A percentile compares a stretch with the other conserved stretches of the same genome.
These are phyloP conservation scores for Eumaeus atala DNA, from an alignment of 1,140 invertebrate genomes.

Conservation along the genomic window DNA sequence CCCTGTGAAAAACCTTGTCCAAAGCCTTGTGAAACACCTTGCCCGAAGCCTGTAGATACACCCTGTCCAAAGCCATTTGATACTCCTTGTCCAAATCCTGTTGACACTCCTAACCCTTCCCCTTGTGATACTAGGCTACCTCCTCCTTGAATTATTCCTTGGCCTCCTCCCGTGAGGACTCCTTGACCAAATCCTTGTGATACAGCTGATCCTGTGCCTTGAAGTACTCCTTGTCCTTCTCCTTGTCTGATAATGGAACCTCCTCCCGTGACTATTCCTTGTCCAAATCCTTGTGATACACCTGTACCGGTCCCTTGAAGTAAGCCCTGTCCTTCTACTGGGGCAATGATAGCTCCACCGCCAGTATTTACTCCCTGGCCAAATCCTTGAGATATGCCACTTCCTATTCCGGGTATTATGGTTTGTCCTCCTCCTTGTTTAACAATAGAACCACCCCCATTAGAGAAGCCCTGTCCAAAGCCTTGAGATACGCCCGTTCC, in stretches of 20 bases:
- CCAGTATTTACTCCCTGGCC: not conserved
- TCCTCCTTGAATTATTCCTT: slow-evolving; percentile 20
- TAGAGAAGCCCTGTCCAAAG: slow-evolving; percentile 15
- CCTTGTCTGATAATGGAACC: no score
- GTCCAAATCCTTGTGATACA: slow-evolving; percentile 18
- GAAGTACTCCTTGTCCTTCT: slow-evolving; percentile 17
- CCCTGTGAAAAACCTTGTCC: slow-evolving; percentile 15
- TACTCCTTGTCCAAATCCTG: no score
- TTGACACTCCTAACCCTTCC: slow-evolving; percentile 15
- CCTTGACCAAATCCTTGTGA: slow-evolving; percentile 15
- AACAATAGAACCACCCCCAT: slow-evolving; percentile 17
- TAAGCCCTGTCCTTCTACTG: slow-evolving; percentile 21
- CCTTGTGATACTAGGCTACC: slow-evolving; percentile 21
- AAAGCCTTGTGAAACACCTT: slow-evolving; percentile 25
- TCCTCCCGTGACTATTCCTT: slow-evolving; percentile 7
- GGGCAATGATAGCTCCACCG: not conserved
- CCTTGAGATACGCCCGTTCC: slow-evolving; percentile 15
- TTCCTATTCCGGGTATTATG: slow-evolving; percentile 21
- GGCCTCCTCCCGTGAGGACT: not conserved
- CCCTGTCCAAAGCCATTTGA: slow-evolving; percentile 5
- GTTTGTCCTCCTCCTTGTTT: slow-evolving; percentile 25
- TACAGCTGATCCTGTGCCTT: slow-evolving; percentile 21
- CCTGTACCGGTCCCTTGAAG: slow-evolving; percentile 21
- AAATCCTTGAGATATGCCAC: slow-evolving; percentile 15
- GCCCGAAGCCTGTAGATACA: slow-evolving; percentile 18